These are phyloP conservation scores for Melitaea cinxia DNA, from an alignment of 1,140 invertebrate species.

Conservation along the genomic window DNA sequence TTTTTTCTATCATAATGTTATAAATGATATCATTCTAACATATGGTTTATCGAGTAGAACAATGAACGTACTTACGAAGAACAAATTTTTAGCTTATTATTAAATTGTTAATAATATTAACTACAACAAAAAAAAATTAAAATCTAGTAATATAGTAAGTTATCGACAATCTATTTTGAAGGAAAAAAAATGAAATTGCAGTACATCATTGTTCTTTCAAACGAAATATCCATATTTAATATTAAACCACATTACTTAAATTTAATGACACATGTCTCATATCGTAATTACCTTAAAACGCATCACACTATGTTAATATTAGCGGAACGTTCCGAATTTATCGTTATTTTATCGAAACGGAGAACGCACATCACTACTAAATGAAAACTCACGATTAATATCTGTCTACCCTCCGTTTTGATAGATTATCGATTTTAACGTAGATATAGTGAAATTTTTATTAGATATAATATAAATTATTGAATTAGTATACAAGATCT, in stretches of 20 bases:
- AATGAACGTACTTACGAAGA: background rate
- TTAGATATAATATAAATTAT: conserved; percentile 58
- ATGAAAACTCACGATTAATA: background rate
- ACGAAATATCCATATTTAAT: background rate
- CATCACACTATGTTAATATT: conserved; percentile 14
- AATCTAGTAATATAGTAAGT: background rate
- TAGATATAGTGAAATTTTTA: conserved; percentile 41
- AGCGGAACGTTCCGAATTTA: conserved; percentile 13
- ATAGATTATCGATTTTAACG: conserved; percentile 27
- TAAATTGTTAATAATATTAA: too few relatives aligned
- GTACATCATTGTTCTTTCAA: background rate
- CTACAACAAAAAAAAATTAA: background rate
- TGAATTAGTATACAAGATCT: conserved; percentile 76
- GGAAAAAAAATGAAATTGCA: too few relatives aligned
- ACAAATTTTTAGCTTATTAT: too few relatives aligned
- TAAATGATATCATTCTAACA: background rate
- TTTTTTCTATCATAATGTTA: background rate
- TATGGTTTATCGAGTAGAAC: background rate
- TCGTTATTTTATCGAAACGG: conserved; percentile 16
- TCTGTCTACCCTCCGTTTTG: conserved; percentile 5
- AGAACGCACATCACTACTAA: background rate
- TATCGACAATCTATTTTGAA: too few relatives aligned
- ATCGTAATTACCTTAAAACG: conserved; percentile 1
- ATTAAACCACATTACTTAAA: background rate
- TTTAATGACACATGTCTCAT: background rate